Base-by-base conservation (phyloP, 2,888 invertebrate species). In the Strigamia crassipes region DNA sequence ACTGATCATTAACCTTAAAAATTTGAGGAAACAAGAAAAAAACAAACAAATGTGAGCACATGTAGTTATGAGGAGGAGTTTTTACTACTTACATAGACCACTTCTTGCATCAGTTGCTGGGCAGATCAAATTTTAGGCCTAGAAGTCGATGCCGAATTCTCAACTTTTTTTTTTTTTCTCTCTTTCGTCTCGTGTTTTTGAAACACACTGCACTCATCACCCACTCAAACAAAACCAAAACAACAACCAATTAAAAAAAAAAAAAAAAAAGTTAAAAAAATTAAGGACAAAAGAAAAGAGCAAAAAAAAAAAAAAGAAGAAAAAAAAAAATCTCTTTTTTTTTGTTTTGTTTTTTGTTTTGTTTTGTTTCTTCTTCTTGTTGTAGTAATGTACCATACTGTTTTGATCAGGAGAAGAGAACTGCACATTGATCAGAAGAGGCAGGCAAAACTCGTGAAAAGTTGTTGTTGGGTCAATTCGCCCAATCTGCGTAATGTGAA, bases 11-110 rank as follows among this genome's bases (percentile, higher is more conserved):
- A 38, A 38, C 38, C 51, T 51, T 18, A 51, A 18, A n/a, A 10
- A 6, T 18, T 18, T 27, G 27, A 66, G 21, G 21, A 73, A 27
- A 73, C 13, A 31, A 27, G 13, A 73, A 73, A 73, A 13, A 73
- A 73, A 73, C 6, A 27, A 13, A 27, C 5, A 73, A 73, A 73
- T 15, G 9, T 73, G 73, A 73, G 73, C 73, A 73, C 73, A 73
- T 73, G 73, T 73, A 73, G 73, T 73, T 23, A 31, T 23, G 31
- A 31, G 73, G 31, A 31, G 73, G 31, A 31, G 27, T 73, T 73
- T 73, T 73, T 73, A 73, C 73, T 73, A 73, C 73, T 73, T 73
- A 73, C 73, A 73, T 73, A 73, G 73, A 73, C 73, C 73, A 73
- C 73, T 73, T 73, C 73, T 73, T 73, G 73, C 73, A 73, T 73